Evolutionary conservation across 1,140 invertebrate genomes (phyloP), one percentile per base, ranked within the genome.

Genomic region (Anastrepha obliqua): DNA sequence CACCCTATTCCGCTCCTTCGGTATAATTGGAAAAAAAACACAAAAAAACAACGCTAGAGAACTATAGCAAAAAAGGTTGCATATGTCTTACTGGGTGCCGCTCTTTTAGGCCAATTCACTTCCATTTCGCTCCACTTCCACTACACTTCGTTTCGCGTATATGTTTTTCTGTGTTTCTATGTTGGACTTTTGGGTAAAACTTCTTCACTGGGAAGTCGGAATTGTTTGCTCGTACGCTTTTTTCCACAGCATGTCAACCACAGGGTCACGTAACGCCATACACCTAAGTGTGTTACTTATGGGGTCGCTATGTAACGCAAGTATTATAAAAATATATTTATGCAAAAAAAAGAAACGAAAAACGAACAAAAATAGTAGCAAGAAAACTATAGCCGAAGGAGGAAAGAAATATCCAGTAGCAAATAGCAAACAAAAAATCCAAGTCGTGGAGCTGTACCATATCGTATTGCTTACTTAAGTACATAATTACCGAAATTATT

Each of bases 201-300:
- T 13, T 11, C 6, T 44, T 17, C 44, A 74, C 3, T 74, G 67
- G 74, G 74, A 81, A 81, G 74, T 81, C 47, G 47, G 74, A 42
- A n/a, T 74, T 67, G 20, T 74, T 74, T 29, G 70, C 15, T n/a
- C 64, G 29, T 74, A 20, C 74, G 8, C 47, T 81, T 81, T 81
- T 29, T 81, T 81, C 20, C 74, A 81, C 74, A 81, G 74, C 74
- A 55, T 55, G 15, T n/a, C 74, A n/a, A 81, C 47, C 74, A 55
- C n/a, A n/a, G 9, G 74, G 47, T 58, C 17, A 29, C 5, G 74
- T 55, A 81, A 81, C 11, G 29, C 9, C 2, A 20, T 13, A 51
- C 3, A 55, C 8, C 11, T 55, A 55, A 9, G 8, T 20, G 44
- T 55, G 74, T 58, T 55, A 20, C 11, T 8, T 55, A 11, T 55